Percentiles rank a stretch among this genome's conserved stretches.
Evolutionary conservation across 2,797 vertebrate genomes (phyloP).

Genomic region (Cossypha caffra): DNA sequence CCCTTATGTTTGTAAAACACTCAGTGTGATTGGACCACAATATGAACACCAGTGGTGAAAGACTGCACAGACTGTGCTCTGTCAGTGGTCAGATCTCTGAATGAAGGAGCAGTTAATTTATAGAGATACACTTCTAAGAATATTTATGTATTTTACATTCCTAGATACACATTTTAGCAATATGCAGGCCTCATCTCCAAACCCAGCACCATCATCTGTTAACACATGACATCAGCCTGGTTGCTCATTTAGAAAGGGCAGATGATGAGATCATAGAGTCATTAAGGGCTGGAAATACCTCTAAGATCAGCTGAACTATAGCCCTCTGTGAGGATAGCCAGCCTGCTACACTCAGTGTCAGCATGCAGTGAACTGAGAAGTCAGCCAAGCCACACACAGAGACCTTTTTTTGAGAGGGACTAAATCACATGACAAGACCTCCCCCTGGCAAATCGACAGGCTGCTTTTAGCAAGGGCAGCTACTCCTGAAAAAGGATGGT

Average conservation of each 20-base stretch:
- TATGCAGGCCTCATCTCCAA: neutral
- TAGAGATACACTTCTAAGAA: fast-evolving
- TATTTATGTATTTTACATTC: neutral
- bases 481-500: neutral
- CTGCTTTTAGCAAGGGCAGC: conserved; percentile 11
- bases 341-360: neutral
- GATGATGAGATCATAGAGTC: neutral
- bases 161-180: neutral
- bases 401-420: neutral
- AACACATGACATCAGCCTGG: neutral
- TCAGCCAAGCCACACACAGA: neutral
- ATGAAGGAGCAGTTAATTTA: neutral
- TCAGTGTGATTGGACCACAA: neutral
- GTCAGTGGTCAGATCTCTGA: neutral
- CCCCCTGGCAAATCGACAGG: neutral
- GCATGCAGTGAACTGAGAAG: neutral
- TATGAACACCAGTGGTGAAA: neutral
- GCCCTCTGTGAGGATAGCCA: neutral
- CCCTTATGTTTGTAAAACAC: neutral
- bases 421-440: neutral
- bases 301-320: neutral
- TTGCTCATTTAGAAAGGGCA: neutral
- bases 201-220: neutral
- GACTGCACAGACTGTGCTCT: neutral
- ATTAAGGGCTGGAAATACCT: neutral